Evolutionary conservation across 2,113 vertebrate genomes (phyloP).

Genomic region (Chrysochloris asiatica): DNA sequence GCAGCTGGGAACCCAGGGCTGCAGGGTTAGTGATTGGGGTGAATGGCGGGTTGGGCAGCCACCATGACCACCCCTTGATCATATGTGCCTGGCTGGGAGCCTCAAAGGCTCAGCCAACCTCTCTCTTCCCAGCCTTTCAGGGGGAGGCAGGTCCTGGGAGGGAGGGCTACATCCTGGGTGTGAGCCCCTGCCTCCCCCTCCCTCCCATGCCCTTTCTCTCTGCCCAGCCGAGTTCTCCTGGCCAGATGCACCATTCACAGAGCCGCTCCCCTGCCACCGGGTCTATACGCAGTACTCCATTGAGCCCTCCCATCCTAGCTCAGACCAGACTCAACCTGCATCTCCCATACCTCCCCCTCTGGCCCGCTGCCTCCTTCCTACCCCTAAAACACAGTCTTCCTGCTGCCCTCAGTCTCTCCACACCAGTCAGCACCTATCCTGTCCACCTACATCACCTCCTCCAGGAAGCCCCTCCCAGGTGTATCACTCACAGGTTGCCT

Average conservation of each 20-base stretch:
- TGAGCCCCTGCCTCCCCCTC: not conserved
- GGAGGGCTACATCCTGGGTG: not conserved
- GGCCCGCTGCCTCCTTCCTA: not conserved
- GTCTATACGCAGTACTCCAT: fast-evolving
- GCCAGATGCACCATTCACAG: not conserved
- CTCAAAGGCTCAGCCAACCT: not conserved
- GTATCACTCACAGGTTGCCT: not conserved
- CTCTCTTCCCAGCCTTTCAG: not conserved
- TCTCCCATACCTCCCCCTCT: not conserved
- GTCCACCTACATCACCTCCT: not conserved
- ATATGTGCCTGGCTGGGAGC: not conserved
- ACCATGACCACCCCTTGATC: not conserved
- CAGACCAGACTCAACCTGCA: not conserved
- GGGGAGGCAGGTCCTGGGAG: not conserved
- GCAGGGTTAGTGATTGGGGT: not conserved
- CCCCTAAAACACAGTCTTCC: not conserved
- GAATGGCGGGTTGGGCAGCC: not conserved
- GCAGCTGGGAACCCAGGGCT: not conserved
- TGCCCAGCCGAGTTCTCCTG: not conserved
- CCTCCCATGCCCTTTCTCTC: not conserved
- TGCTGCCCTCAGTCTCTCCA: not conserved
- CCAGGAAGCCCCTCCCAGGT: not conserved
- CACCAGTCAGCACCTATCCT: not conserved
- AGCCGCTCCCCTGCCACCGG: not conserved
- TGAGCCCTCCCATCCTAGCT: not conserved